Base-by-base conservation (phyloP, 2,888 invertebrate species). In the Geophilus truncorum region DNA sequence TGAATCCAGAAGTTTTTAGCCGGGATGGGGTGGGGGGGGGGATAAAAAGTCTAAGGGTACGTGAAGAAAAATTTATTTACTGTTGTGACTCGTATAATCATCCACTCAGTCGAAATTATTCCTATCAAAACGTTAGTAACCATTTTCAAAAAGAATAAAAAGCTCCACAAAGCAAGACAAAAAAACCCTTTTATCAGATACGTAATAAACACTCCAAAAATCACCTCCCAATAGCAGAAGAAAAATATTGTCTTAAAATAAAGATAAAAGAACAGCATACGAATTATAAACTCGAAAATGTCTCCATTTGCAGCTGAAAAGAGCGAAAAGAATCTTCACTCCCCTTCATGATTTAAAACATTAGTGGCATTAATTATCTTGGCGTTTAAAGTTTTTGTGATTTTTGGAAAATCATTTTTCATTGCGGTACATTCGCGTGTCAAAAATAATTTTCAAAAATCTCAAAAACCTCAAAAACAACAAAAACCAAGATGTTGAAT, bases 261-360 rank as follows among this genome's bases (percentile, higher is more conserved):
- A 15, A 51, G 18, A 57, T 7, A 57, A 18, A 57, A 57, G 7
- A 57, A 4, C 23, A n/a, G n/a, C 23, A 23, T 57, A 57, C 18
- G 57, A 57, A 57, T 57, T 57, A 57, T 57, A 57, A n/a, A 57
- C 57, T 57, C n/a, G n/a, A n/a, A n/a, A n/a, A n/a, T n/a, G n/a
- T n/a, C n/a, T n/a, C n/a, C n/a, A n/a, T 57, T 57, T 23, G 1
- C 18, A 57, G 18, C 21, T 18, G 1, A 9, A 18, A 57, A 57
- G 36, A 40, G 10, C 12, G 36, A 40, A 57, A n/a, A 57, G 18
- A 18, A 18, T 23, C 18, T 57, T 57, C 23, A 18, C n/a, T 18
- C 18, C 57, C 57, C 1, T 40, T 57, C n/a, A 57, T 57, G 57
- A 57, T 57, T 57, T 57, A 57, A 57, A 57, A 57, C 57, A 40